Percentiles rank a stretch among this genome's conserved stretches.
phyloP scores from a whole-genome alignment of 2,113 vertebrate genomes.

The Rostratula benghalensis region DNA sequence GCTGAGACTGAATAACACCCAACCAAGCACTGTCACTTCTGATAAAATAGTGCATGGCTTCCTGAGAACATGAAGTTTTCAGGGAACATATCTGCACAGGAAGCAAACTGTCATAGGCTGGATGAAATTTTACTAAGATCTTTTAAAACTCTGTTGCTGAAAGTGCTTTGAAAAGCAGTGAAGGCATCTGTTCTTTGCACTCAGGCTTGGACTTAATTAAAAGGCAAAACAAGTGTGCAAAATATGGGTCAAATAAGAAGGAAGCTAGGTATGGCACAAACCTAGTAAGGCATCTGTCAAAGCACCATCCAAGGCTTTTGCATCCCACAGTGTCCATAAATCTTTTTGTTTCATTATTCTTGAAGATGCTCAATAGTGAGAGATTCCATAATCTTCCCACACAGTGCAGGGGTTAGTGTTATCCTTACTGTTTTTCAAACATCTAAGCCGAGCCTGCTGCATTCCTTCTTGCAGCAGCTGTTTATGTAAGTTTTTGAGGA shows the following conservation, averaged over 20 bases:
- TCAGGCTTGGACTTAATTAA: slow-evolving; percentile 53
- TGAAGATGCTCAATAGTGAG: background rate
- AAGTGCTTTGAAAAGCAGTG: slow-evolving; percentile 15
- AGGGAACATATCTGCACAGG: background rate
- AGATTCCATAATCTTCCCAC: background rate
- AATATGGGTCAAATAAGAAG: background rate
- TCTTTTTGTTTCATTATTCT: background rate
- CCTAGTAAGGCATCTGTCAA: background rate
- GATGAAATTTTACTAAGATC: background rate
- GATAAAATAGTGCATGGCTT: background rate
- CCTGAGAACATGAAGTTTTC: background rate
- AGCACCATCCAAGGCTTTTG: background rate
- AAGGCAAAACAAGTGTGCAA: slow-evolving; percentile 56
- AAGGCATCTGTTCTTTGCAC: slow-evolving; percentile 28
- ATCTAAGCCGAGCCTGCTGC: background rate
- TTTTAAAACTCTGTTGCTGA: slow-evolving; percentile 3
- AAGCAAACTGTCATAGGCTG: background rate
- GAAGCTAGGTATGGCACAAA: background rate
- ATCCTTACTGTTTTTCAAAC: background rate
- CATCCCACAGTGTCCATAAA: background rate
- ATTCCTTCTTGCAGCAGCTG: background rate
- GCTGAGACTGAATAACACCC: background rate
- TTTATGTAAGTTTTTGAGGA: background rate
- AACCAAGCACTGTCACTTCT: background rate
- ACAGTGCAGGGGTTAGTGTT: background rate